Evolutionary conservation across 2,113 vertebrate species (phyloP).

Genomic region (Cromileptes altivelis): DNA sequence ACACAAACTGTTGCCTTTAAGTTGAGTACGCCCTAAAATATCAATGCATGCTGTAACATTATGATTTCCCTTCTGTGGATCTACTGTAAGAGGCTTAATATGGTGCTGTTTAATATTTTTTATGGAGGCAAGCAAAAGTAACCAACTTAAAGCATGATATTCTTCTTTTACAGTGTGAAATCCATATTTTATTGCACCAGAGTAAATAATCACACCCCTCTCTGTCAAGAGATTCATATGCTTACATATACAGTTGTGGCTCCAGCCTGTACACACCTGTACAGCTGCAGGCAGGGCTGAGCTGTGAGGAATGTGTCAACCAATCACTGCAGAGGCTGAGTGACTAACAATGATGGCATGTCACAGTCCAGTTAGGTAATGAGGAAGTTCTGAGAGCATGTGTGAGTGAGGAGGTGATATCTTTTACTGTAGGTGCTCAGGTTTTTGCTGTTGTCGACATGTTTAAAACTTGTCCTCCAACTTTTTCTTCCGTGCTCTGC

Average conservation of each 20-base stretch:
- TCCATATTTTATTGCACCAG: background rate
- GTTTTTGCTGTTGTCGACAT: background rate
- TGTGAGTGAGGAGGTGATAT: background rate
- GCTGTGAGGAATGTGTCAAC: background rate
- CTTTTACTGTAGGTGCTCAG: no score
- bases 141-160: no score
- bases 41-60: no score
- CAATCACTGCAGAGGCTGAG: background rate
- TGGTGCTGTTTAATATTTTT: no score
- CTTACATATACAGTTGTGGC: background rate
- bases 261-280: conserved; percentile 28
- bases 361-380: background rate
- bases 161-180: background rate
- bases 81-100: no score
- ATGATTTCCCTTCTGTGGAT: no score
- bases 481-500: background rate
- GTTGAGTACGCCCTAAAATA: no score
- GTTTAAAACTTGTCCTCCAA: background rate
- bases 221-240: background rate
- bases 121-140: no score
- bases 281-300: background rate
- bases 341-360: background rate
- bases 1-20: no score
- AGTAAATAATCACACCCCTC: no score
- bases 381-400: background rate